Percentiles rank a stretch among this genome's conserved stretches.
These are phyloP conservation scores for Stratiolaelaps scimitus DNA, from an alignment of 1,140 invertebrate species.

Conservation along the genomic window DNA sequence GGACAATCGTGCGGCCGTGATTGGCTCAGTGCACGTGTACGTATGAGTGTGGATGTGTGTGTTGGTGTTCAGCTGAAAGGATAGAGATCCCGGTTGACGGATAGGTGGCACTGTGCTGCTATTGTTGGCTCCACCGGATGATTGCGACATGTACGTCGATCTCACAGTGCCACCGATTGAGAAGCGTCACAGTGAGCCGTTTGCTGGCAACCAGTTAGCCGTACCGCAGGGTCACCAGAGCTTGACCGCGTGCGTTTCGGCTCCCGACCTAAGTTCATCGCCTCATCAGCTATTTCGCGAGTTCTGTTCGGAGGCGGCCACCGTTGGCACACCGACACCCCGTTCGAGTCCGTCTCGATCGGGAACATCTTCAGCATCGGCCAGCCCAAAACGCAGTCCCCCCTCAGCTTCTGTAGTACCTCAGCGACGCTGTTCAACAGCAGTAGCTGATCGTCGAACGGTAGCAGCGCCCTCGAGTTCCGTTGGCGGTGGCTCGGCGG, in stretches of 20 bases:
- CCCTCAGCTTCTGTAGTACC: neutral
- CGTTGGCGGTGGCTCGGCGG: too few species aligned
- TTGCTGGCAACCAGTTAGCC: neutral
- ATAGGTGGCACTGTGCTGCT: too few species aligned
- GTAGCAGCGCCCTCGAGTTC: too few species aligned
- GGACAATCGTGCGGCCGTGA: too few species aligned
- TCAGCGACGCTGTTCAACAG: too few species aligned
- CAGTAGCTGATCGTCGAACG: too few species aligned
- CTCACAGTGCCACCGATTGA: constrained; percentile 7
- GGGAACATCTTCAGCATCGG: constrained; percentile 2
- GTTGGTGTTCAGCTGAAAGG: too few species aligned
- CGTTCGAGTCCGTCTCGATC: constrained; percentile 11
- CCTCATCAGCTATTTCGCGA: constrained; percentile 9
- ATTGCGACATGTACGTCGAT: constrained; percentile 17
- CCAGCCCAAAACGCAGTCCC: constrained; percentile 7
- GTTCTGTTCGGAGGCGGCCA: constrained; percentile 2
- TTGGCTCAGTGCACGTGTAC: too few species aligned
- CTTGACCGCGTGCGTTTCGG: neutral
- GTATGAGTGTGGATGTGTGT: too few species aligned
- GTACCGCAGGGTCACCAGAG: neutral
- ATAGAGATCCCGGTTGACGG: too few species aligned
- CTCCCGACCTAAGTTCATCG: neutral
- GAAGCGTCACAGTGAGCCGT: constrained; percentile 12
- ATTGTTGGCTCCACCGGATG: too few species aligned
- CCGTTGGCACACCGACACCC: neutral